Conservation (phyloP, 2,888 invertebrate species). For the Cactoblastis cactorum region DNA sequence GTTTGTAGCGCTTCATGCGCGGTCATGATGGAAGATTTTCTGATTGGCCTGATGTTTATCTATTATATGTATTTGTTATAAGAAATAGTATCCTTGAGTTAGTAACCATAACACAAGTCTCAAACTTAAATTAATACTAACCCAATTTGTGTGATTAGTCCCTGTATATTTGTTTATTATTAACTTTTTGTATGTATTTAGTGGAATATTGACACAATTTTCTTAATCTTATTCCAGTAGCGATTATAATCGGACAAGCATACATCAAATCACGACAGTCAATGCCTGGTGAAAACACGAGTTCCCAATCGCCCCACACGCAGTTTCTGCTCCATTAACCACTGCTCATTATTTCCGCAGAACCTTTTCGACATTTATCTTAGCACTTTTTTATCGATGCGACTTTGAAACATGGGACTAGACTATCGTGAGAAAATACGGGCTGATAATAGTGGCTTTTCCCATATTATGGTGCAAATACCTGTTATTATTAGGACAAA, state of each 20-base stretch:
- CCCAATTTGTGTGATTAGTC: too few species aligned
- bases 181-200: too few species aligned
- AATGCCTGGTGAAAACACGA: constrained; percentile 31
- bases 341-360: constrained; percentile 51
- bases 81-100: too few species aligned
- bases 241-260: not conserved
- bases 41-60: too few species aligned
- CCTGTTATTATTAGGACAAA: constrained; percentile 10
- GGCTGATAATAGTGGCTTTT: constrained; percentile 15
- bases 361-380: constrained; percentile 52
- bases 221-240: not conserved
- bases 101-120: too few species aligned
- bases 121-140: too few species aligned
- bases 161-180: too few species aligned
- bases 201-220: too few species aligned
- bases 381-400: constrained; percentile 38
- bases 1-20: too few species aligned
- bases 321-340: constrained; percentile 63
- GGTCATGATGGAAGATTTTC: too few species aligned
- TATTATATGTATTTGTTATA: too few species aligned
- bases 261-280: not conserved
- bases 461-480: constrained; percentile 17
- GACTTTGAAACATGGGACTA: constrained; percentile 28
- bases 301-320: constrained; percentile 37
- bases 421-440: constrained; percentile 34